Evolutionary conservation across 2,888 invertebrate genomes (phyloP), one percentile per base, ranked within the genome.

Genomic region (Bhutanitis thaidina): DNA sequence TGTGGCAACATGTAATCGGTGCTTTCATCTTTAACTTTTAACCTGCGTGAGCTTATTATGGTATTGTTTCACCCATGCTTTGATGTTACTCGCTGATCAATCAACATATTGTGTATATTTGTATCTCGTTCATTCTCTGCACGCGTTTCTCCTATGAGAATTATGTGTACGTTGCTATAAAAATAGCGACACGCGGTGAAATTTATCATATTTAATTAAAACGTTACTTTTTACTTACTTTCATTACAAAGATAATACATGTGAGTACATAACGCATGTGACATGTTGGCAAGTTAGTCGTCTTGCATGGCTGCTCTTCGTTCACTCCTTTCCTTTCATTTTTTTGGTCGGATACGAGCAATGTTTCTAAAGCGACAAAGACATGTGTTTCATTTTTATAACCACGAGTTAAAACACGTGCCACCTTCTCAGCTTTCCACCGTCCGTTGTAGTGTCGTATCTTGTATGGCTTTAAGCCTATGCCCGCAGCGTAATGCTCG

Each of bases 11-110:
- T 35, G 30, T 39, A 51, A 55, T 53, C 55, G 8, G 20, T 3
- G 44, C 51, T 55, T 57, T 55, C 54, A 57, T 57, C 53, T 52
- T 29, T 49, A 39, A 50, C 41, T 30, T 36, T 52, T 48, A 49
- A 52, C 53, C 45, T 43, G 3, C 27, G n/a, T 12, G 30, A 15
- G 37, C 56, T 56, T 49, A 49, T 45, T 53, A 39, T 36, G 15
- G 16, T 16, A 45, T 51, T 51, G 40, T 51, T 43, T 16, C 14
- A n/a, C 13, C 20, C 15, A 7, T 25, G 46, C 12, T n/a, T 34
- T 10, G 34, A 12, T 34, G 34, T 34, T 12, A 12, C 12, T n/a
- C 7, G 5, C 34, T n/a, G n/a, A 34, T 13, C 34, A 12, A 12
- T 13, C 30, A 5, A 3, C 20, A 20, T 20, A 20, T 20, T 20